A percentile compares a stretch with the other conserved stretches of the same genome.
These are phyloP conservation scores for Papilio protenor DNA, from an alignment of 2,888 invertebrate genomes.

Conservation along the genomic window DNA sequence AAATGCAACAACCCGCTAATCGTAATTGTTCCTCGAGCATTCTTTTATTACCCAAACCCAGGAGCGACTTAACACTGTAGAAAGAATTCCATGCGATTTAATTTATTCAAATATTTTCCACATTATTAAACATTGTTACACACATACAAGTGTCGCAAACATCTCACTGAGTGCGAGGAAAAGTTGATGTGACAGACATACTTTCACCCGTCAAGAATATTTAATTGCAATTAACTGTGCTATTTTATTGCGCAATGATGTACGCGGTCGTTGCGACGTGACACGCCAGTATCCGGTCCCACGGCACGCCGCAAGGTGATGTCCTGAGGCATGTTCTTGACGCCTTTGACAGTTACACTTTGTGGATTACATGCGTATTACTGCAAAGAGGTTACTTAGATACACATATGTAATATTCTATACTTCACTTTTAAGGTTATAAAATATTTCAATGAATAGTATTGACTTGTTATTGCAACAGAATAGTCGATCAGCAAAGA, in stretches of 20 bases:
- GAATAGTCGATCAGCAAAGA: too few species aligned
- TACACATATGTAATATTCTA: slow-evolving; percentile 1
- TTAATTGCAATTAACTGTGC: slow-evolving; percentile 61
- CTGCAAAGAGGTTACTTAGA: slow-evolving; percentile 3
- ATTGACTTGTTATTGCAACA: not conserved
- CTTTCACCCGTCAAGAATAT: slow-evolving; percentile 68
- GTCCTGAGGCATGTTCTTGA: slow-evolving; percentile 37
- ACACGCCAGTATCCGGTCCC: slow-evolving; percentile 62
- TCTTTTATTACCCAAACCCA: too few species aligned
- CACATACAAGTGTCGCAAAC: slow-evolving; percentile 38
- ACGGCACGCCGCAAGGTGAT: slow-evolving; percentile 44
- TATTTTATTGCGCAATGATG: slow-evolving; percentile 50
- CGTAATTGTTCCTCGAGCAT: too few species aligned
- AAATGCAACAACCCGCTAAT: too few species aligned
- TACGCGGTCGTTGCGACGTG: slow-evolving; percentile 54
- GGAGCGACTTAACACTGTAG: too few species aligned
- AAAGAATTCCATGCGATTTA: not conserved
- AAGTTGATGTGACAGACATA: slow-evolving; percentile 51
- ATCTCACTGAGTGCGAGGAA: slow-evolving; percentile 48
- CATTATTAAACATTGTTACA: slow-evolving; percentile 9
- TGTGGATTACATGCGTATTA: not conserved
- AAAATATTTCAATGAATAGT: not conserved
- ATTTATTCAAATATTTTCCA: not conserved
- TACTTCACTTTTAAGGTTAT: not conserved
- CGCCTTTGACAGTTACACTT: slow-evolving; percentile 22